Evolutionary conservation across 2,113 vertebrate genomes (phyloP), one percentile per base, ranked within the genome.

Genomic region (Percina caprodes): DNA sequence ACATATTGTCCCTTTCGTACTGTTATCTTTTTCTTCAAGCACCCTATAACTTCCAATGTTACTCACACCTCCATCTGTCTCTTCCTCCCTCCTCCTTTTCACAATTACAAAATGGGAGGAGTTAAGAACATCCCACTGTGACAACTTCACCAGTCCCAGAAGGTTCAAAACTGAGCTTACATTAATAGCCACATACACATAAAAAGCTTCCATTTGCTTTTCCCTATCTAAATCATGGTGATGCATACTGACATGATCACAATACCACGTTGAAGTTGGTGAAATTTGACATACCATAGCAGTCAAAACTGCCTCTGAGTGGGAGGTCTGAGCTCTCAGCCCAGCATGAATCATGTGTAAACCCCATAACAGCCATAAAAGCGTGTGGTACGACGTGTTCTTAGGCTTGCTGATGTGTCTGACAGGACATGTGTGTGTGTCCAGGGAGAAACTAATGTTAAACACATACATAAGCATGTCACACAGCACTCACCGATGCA

Each of bases 401-500:
- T 54, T 33, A 21, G 52, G 55, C 52, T 67, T 56, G 19, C 73
- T 54, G 80, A 52, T 85, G 59, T 45, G 65, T 77, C 26, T 65
- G 60, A 59, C 52, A 14, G 67, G 19, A 52, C 15, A 11, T 60
- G 70, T 79, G 52, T 66, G 84, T 66, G 49, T 49, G 59, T 63
- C 49, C 72, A 60, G 33, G 67, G 24, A 26, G 10, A 70, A 70
- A 39, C 13, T 61, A 7, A 24, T 66, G 58, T 68, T 69, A 72
- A 77, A 67, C 51, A 63, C 71, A 83, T 46, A 65, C 6, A 42
- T 69, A 83, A 86, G 76, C 66, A 75, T 60, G 68, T 89, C 46
- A 59, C 13, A 19, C 24, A 45, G 65, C 56, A 96, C 98, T 98
- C 95, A 99, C 98, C 98, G 5, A 99, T 99, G 89, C 98, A 99